Evolutionary conservation across 2,113 vertebrate species (phyloP), one percentile per base, ranked within the genome.

Genomic region (Periophthalmus modestus): DNA sequence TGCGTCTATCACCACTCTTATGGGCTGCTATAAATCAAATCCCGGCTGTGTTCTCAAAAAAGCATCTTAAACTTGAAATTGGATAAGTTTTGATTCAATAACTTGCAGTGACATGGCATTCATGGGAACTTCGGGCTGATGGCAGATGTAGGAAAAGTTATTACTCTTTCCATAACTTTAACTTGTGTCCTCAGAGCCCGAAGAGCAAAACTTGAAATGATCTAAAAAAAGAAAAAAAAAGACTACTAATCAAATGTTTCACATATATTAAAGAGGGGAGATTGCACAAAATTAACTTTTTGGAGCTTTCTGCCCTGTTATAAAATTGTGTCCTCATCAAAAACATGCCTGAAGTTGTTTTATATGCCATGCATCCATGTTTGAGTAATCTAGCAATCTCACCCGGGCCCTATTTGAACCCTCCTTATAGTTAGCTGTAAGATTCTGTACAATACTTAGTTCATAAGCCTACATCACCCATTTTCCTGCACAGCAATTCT

Each of bases 31-130:
- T 65, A 65, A 65, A 65, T 65, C 62, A 43, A 43, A 43, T 43
- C 34, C 62, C 33, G 34, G 34, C 33, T 65, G 62, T 65, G 62
- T 65, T 65, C 34, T 65, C 62, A 39, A 39, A 65, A 65, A 65
- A 34, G 59, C 62, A 43, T 65, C 34, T 43, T 65, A 39, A 62
- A 65, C 62, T 65, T 65, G 39, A 65, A 65, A 65, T 65, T 65
- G 62, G 62, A 65, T 65, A 65, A 65, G 62, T 65, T 65, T 65
- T 65, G 62, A 65, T 65, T 65, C 62, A 65, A 65, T 39, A 65
- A 65, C 62, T 65, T 65, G 62, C 9, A 11, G 7, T 39, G 62
- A 65, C 62, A 65, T 39, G 19, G 62, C 34, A 21, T 65, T 21
- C 62, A 39, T 34, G 13, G 34, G 10, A n/a, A 65, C 62, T 65